Evolutionary conservation across 1,140 invertebrate genomes (phyloP).

Genomic region (silkworm (Bombyx mori)): ASM3026992v2 NC_085111.1:5944501-5945000

Average conservation of each 20-base stretch:
- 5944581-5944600: conserved; percentile 58
- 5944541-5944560: conserved; percentile 28
- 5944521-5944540: conserved; percentile 63
- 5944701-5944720: conserved; percentile 53
- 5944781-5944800: too few relatives aligned
- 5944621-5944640: conserved; percentile 62
- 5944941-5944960: too few relatives aligned
- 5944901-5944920: too few relatives aligned
- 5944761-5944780: conserved; percentile 9
- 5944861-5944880: too few relatives aligned
- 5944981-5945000: too few relatives aligned
- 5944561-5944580: conserved; percentile 36
- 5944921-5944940: too few relatives aligned
- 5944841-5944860: too few relatives aligned
- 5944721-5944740: conserved; percentile 38
- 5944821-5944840: too few relatives aligned
- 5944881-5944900: too few relatives aligned
- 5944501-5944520: conserved; percentile 63
- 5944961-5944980: too few relatives aligned
- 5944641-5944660: conserved; percentile 66
- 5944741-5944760: conserved; percentile 15
- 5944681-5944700: conserved; percentile 34
- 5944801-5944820: too few relatives aligned
- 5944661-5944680: conserved; percentile 37
- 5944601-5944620: conserved; percentile 55